Evolutionary conservation across 2,113 vertebrate genomes (phyloP), one percentile per base, ranked within the genome.

Genomic region (Hippocampus guttulatus): DNA sequence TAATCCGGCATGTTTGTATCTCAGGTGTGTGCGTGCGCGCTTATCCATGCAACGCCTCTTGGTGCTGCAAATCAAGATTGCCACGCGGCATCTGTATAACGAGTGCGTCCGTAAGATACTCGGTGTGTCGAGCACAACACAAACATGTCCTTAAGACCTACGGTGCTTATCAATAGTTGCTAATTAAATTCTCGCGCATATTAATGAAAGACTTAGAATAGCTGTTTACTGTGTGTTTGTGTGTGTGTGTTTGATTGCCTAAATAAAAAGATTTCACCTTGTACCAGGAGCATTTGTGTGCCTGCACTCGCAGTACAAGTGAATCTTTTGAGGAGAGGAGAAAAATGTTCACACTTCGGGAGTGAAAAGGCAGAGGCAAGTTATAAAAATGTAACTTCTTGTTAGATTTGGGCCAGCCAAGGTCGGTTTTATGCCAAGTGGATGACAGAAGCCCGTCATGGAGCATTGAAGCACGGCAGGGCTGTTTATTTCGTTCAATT

Each of bases 181-280:
- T 91, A 88, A 91, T 91, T 91, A 91, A 90, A 91, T 84, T 83
- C 79, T 85, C 86, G 71, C 67, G 72, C 67, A 21, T 84, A 83
- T 89, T 85, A 89, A 90, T 91, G 74, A 84, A 85, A 88, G 80
- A 81, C 75, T 82, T 75, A 43, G 75, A 70, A 67, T 62, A 69
- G 64, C 63, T 76, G 77, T 84, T 80, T 79, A 75, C 65, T 41
- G 54, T 45, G 49, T 12, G 69, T 67, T 51, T 38, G 52, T 47
- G 47, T 68, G 61, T 45, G 68, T 78, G 55, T 41, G 15, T 84
- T 85, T 89, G 85, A 81, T 78, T 76, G 75, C 76, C 74, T 72
- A 85, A 79, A 88, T 90, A 79, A 87, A 87, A 88, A 87, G 69
- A 85, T 77, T 86, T 89, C 84, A 88, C 86, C 81, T 85, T 84